Evolutionary conservation across 2,888 invertebrate genomes (phyloP), one percentile per base, ranked within the genome.

Genomic region (Diplolepis rosae): DNA sequence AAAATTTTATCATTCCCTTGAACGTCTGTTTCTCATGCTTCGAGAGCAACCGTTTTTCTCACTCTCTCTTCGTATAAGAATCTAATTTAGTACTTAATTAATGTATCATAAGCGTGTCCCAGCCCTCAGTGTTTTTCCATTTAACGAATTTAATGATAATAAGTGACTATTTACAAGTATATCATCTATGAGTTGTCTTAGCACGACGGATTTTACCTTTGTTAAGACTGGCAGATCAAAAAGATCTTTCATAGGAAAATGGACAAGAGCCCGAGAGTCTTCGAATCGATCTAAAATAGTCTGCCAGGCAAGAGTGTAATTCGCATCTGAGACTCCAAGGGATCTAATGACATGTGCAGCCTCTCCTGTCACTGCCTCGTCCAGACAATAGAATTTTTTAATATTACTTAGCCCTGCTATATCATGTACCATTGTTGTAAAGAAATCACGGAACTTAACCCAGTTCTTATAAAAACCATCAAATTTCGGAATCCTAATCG

Each of bases 1-100:
- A n/a, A n/a, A n/a, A n/a, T n/a, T n/a, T n/a, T 61, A 69, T 69
- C 27, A 65, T 69, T 7, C 35, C 65, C 27, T 50, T 69, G 32
- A 65, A 65, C n/a, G 27, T 69, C 22, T 30, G 48, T 50, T 50
- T 65, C 4, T 65, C 22, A 7, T 6, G 5, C 0, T 7, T 9
- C 11, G 50, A 18, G 2, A 50, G 22, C 3, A 50, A 4, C 7
- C 22, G 22, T 50, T 22, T 50, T 50, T 50, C 50, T 24, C 50
- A 50, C 24, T 45, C 45, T 15, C 45, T n/a, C 5, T 45, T 45
- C 2, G 15, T 45, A n/a, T 9, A 45, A 2, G n/a, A 4, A 45
- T 45, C 45, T 45, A 45, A 45, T 45, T 45, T 45, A 15, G 45
- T 45, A 9, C 15, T n/a, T 39, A 39, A 2, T 39, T 13, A 39